Percentiles rank a stretch among this genome's conserved stretches.
These are phyloP conservation scores for Drosophila repletoides DNA, from an alignment of 1,140 invertebrate species.

Conservation along the genomic window DNA sequence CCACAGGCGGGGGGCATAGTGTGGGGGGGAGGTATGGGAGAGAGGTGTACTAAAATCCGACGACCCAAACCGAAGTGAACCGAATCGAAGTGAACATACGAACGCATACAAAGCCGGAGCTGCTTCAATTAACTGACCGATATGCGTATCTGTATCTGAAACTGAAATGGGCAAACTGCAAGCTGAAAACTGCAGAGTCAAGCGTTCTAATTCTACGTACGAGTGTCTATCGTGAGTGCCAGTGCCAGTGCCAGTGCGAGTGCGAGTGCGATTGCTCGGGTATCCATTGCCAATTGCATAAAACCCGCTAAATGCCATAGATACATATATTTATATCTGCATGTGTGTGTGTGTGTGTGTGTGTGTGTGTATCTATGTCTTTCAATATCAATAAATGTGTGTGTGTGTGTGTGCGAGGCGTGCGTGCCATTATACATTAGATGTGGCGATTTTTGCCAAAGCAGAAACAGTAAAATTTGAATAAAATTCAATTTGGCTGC, in stretches of 20 bases:
- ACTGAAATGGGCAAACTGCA: slow-evolving; percentile 1
- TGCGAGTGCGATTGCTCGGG: slow-evolving; percentile 25
- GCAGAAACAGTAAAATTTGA: slow-evolving; percentile 70
- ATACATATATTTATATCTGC: slow-evolving; percentile 3
- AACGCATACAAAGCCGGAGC: background rate
- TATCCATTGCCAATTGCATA: slow-evolving; percentile 61
- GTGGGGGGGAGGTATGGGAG: too few relatives aligned
- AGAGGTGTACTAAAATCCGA: too few relatives aligned
- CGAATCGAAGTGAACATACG: too few relatives aligned
- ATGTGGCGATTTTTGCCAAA: slow-evolving; percentile 70
- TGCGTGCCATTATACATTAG: slow-evolving; percentile 73
- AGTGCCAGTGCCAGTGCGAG: slow-evolving; percentile 1
- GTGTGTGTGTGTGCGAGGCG: slow-evolving; percentile 17
- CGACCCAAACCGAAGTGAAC: too few relatives aligned
- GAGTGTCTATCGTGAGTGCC: too few relatives aligned
- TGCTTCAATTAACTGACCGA: slow-evolving; percentile 20
- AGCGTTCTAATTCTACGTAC: slow-evolving; percentile 32
- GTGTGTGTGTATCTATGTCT: too few relatives aligned
- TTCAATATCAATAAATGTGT: too few relatives aligned
- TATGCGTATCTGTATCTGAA: slow-evolving; percentile 30
- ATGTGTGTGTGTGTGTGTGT: slow-evolving; percentile 3
- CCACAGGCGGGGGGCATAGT: slow-evolving; percentile 39
- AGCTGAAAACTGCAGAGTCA: background rate
- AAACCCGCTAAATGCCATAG: slow-evolving; percentile 42
- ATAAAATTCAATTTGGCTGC: slow-evolving; percentile 76